These are phyloP conservation scores for Cenopis cana DNA, from an alignment of 2,888 invertebrate species.

Conservation along the genomic window DNA sequence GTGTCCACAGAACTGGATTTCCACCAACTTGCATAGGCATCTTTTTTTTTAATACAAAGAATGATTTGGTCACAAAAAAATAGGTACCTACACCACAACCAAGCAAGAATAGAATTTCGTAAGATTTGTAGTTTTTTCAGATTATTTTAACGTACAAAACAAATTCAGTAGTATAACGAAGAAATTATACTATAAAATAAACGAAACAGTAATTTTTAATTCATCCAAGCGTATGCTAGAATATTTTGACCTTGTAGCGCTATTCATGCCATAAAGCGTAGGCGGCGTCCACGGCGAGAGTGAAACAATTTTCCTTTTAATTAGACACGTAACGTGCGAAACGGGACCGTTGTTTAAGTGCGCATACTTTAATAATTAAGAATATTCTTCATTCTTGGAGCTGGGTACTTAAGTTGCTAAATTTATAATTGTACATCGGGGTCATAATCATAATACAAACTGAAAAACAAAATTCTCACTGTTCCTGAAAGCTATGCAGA, in stretches of 20 bases:
- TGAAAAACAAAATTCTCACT: too few species aligned
- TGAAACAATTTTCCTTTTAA: constrained; percentile 42
- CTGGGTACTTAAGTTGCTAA: constrained; percentile 4
- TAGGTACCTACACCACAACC: not conserved
- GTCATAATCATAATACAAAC: too few species aligned
- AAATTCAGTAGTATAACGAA: too few species aligned
- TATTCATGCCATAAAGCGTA: constrained; percentile 40
- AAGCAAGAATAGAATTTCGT: not conserved
- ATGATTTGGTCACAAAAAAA: too few species aligned
- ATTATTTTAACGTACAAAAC: not conserved
- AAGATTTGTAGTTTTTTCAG: not conserved
- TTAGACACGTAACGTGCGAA: constrained; percentile 44
- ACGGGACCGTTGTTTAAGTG: constrained; percentile 38
- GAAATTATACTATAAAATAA: too few species aligned
- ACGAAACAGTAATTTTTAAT: constrained; percentile 16
- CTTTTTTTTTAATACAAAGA: too few species aligned
- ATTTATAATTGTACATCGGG: not conserved
- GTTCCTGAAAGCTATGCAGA: too few species aligned
- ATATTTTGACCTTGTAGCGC: constrained; percentile 31
- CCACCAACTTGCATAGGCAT: too few species aligned
- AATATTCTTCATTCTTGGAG: constrained; percentile 31
- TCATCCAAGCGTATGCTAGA: constrained; percentile 26
- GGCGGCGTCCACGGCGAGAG: constrained; percentile 33
- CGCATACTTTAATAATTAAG: constrained; percentile 42
- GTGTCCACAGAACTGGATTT: too few species aligned